Percentiles rank a stretch among this genome's conserved stretches.
Conservation (phyloP, 2,797 vertebrate genomes). For the Neomorphus geoffroyi region DNA sequence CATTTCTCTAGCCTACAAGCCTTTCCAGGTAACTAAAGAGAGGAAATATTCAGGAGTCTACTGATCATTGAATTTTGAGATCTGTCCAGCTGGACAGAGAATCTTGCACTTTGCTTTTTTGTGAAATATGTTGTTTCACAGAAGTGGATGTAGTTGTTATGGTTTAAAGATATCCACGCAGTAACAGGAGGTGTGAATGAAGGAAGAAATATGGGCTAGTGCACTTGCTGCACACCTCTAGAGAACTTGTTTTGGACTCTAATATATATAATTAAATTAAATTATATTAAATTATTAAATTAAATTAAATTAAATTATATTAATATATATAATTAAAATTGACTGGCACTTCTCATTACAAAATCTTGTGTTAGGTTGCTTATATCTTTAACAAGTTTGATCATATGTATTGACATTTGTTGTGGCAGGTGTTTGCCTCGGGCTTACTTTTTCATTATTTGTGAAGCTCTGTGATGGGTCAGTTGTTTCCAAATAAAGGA, state of each 20-base stretch:
- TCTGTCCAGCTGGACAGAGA: background rate
- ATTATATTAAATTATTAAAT: no score
- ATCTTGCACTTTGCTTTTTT: background rate
- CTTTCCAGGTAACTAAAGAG: background rate
- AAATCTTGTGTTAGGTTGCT: background rate
- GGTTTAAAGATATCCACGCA: background rate
- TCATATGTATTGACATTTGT: background rate
- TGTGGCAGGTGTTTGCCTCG: background rate
- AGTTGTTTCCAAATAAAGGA: background rate
- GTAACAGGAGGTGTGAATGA: background rate
- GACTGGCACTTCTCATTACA: background rate
- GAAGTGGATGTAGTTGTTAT: background rate
- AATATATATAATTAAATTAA: no score
- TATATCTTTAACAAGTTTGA: background rate
- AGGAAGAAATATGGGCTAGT: background rate
- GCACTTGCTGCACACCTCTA: background rate
- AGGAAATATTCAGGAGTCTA: background rate
- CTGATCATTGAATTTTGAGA: background rate
- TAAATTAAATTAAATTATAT: no score
- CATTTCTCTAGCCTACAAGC: background rate
- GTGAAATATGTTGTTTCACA: background rate
- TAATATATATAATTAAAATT: conserved; percentile 11
- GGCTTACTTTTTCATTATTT: background rate
- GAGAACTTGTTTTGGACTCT: background rate
- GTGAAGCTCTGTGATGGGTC: background rate